Percentiles rank a stretch among this genome's conserved stretches.
phyloP scores from a whole-genome alignment of 2,797 vertebrate genomes.

The Ibycter americanus region DNA sequence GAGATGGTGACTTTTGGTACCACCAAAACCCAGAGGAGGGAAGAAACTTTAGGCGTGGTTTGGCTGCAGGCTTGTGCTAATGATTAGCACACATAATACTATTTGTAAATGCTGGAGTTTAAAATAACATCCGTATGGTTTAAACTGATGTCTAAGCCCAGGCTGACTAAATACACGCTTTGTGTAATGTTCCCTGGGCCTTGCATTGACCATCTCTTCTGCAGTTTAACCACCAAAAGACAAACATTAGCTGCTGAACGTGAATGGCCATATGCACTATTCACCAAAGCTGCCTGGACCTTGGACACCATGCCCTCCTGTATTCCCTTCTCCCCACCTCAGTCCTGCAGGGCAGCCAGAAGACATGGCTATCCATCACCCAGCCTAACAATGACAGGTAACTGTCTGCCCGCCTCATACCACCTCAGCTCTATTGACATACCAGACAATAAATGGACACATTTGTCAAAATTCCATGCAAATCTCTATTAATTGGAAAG shows the following conservation, averaged over 20 bases:
- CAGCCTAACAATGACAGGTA: neutral
- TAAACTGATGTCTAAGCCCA: neutral
- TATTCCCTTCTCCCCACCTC: neutral
- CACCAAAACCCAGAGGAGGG: neutral
- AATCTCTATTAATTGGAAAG: neutral
- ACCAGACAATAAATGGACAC: neutral
- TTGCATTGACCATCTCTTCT: neutral
- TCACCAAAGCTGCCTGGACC: neutral
- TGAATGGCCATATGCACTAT: accelerated
- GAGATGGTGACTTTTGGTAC: neutral
- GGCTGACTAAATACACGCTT: neutral
- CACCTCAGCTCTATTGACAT: neutral
- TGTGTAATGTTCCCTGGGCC: neutral
- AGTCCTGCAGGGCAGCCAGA: neutral
- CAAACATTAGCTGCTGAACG: neutral
- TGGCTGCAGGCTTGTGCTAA: neutral
- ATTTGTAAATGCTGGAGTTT: neutral
- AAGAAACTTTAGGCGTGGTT: neutral
- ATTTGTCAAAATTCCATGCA: neutral
- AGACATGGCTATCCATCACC: neutral
- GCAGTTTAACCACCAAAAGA: neutral
- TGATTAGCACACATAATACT: neutral
- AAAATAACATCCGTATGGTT: neutral
- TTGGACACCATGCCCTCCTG: neutral
- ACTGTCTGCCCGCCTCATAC: neutral